Percentiles rank a stretch among this genome's conserved stretches.
Conservation (phyloP, 2,888 invertebrate genomes). For the Macaria liturata region DNA sequence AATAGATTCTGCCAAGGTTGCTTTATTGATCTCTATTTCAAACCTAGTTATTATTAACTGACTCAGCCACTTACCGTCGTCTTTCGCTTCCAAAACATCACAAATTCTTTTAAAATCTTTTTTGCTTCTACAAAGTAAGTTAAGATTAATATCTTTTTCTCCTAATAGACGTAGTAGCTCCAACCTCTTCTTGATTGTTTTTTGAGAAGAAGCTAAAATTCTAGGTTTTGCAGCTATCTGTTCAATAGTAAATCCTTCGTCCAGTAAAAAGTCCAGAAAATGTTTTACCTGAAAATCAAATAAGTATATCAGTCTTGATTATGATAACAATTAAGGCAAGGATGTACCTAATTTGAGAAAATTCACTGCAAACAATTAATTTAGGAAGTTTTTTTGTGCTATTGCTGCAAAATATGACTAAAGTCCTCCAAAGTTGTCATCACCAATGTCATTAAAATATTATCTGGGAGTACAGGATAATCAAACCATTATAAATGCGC, state of each 20-base stretch:
- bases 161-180: slow-evolving; percentile 73
- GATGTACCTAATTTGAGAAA: neutral
- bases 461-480: no score
- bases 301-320: no score
- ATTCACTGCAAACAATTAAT: neutral
- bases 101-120: slow-evolving; percentile 80
- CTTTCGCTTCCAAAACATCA: slow-evolving; percentile 44
- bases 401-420: no score
- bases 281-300: slow-evolving; percentile 75
- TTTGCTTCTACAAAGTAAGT: slow-evolving; percentile 81
- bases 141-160: slow-evolving; percentile 73
- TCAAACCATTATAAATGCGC: no score
- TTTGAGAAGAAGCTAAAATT: slow-evolving; percentile 80
- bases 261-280: slow-evolving; percentile 81
- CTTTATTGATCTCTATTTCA: no score
- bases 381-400: no score
- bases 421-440: no score
- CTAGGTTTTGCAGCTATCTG: slow-evolving; percentile 82
- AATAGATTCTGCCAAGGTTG: no score
- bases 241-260: slow-evolving; percentile 76
- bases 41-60: neutral
- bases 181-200: slow-evolving; percentile 80
- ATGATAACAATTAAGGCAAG: no score
- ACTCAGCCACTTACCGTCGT: slow-evolving; percentile 9
- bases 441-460: no score